Percentiles rank a stretch among this genome's conserved stretches.
These are phyloP conservation scores for Eriosoma lanigerum DNA, from an alignment of 1,140 invertebrate genomes.

Conservation along the genomic window DNA sequence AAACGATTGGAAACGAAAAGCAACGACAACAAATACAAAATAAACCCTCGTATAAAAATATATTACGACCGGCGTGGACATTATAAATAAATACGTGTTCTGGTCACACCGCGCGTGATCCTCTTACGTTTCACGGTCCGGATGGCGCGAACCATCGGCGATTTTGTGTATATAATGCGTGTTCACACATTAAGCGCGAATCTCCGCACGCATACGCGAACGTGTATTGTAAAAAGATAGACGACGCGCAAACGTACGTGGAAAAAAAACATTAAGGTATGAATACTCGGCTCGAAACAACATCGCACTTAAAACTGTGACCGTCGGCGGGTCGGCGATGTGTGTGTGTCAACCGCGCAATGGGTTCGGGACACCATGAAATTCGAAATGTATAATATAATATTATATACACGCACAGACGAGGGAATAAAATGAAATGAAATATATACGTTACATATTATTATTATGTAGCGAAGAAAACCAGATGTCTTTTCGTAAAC, in stretches of 20 bases:
- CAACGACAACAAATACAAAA: not conserved
- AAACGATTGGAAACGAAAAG: conserved; percentile 15
- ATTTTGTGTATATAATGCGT: conserved; percentile 13
- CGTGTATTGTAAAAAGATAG: no score
- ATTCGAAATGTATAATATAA: conserved; percentile 6
- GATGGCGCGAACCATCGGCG: conserved; percentile 32
- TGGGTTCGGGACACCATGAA: conserved; percentile 47
- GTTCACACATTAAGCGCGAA: not conserved
- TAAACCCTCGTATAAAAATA: no score
- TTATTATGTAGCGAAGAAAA: not conserved
- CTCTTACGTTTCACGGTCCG: conserved; percentile 47
- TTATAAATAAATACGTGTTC: not conserved
- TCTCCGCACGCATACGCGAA: no score
- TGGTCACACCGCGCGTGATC: conserved; percentile 38
- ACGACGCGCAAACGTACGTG: no score
- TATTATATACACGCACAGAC: no score
- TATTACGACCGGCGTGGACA: not conserved
- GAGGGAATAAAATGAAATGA: no score
- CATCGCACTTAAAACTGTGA: not conserved
- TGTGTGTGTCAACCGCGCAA: not conserved
- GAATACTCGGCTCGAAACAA: not conserved
- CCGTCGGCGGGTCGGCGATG: not conserved
- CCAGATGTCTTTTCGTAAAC: conserved; percentile 42
- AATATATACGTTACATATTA: no score
- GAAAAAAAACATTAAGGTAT: no score